These are phyloP conservation scores for Sinocyclocheilus anshuiensis DNA, from an alignment of 2,113 vertebrate species.

Conservation along the genomic window DNA sequence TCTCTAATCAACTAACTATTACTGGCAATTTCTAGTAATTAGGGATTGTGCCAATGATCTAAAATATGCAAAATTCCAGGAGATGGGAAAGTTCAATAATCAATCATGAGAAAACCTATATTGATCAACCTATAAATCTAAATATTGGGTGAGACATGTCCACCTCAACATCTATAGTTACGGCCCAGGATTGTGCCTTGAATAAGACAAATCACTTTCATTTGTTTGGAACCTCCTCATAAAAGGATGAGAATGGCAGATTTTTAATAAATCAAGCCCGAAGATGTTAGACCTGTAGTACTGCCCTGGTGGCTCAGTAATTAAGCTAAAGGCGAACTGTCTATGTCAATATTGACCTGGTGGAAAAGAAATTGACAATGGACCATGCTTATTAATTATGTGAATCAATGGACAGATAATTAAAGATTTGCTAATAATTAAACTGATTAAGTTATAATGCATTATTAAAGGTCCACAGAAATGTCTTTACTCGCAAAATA, in stretches of 20 bases:
- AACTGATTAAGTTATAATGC: slow-evolving; percentile 3
- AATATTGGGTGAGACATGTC: not conserved
- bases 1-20: not conserved
- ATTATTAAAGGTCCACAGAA: not conserved
- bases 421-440: slow-evolving; percentile 13
- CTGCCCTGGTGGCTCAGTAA: not conserved
- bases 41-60: not conserved
- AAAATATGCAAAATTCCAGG: not conserved
- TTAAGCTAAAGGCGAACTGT: not conserved
- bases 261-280: not conserved
- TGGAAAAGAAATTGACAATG: not conserved
- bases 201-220: not conserved
- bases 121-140: not conserved
- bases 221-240: not conserved
- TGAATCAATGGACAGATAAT: not conserved
- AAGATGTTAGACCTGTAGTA: not conserved
- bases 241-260: not conserved
- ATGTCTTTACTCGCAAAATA: not conserved
- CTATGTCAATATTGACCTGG: not conserved
- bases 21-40: not conserved
- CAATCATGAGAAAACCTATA: not conserved
- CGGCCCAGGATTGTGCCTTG: not conserved
- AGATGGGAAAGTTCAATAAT: not conserved
- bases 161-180: not conserved
- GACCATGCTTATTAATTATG: slow-evolving; percentile 3